These are phyloP conservation scores for Actinemys pallida DNA, from an alignment of 2,113 vertebrate species.

Conservation along the genomic window DNA sequence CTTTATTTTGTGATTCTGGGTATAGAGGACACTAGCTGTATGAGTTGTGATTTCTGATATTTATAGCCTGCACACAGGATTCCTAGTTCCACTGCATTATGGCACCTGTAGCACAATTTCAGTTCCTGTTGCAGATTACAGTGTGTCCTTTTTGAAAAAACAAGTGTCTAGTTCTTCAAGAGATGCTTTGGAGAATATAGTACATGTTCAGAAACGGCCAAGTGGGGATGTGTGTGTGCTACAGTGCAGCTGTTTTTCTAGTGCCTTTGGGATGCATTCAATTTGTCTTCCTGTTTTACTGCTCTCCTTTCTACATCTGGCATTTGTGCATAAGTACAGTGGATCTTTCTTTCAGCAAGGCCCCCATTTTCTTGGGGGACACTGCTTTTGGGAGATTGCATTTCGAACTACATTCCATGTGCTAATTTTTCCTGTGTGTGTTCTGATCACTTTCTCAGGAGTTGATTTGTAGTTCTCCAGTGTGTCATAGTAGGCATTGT, in stretches of 20 bases:
- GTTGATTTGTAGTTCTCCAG: neutral
- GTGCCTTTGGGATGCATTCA: accelerated
- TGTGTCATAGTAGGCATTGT: neutral
- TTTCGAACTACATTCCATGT: neutral
- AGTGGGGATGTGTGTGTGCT: neutral
- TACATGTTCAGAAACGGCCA: neutral
- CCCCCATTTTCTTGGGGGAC: neutral
- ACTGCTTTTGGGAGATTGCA: neutral
- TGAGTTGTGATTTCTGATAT: neutral
- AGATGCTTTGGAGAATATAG: neutral
- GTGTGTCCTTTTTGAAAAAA: neutral
- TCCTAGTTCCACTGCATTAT: accelerated
- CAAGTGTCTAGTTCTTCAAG: accelerated
- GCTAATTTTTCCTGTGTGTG: neutral
- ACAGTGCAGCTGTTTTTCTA: neutral
- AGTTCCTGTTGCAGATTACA: accelerated
- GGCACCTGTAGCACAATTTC: neutral
- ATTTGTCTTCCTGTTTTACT: accelerated
- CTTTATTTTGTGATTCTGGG: neutral
- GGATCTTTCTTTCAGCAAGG: neutral
- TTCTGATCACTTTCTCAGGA: neutral
- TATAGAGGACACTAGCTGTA: neutral
- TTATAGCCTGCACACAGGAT: accelerated
- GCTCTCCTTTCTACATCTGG: accelerated
- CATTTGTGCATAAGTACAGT: neutral